Base-by-base conservation (phyloP, 2,113 vertebrate genomes). In the Syngnathus floridae region DNA sequence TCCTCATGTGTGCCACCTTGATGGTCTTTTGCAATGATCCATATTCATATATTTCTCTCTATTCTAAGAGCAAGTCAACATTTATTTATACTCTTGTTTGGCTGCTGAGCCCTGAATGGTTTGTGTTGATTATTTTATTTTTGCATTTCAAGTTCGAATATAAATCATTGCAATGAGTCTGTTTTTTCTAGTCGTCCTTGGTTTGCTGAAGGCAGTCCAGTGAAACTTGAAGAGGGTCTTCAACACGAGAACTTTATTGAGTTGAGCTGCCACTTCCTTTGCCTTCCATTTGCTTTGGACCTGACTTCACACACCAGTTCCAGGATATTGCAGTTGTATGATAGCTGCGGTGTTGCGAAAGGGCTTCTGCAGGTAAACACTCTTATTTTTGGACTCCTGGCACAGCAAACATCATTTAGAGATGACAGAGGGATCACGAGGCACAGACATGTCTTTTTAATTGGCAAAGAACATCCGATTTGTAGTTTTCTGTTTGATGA, bases 281-380 rank as follows among this genome's bases (percentile, higher is more conserved):
- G 90, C 76, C 87, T 92, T 69, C 91, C 90, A 0, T 91, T 91
- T 3, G 86, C 89, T 62, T 62, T 91, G 80, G 88, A 90, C 56
- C 67, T 91, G 59, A 84, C 87, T 26, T 40, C 81, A 13, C 72
- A 37, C 75, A 85, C 80, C 64, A 61, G 67, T 78, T 73, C 70
- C 52, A 10, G 63, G 0, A 70, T 91, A 56, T 76, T 91, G 38
- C 79, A 84, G 64, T 35, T 77, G 14, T 92, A 91, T 64, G 82
- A 88, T 70, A 83, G 82, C 41, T 86, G 86, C 71, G 79, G 77
- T 56, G 57, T 91, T 36, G 82, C 87, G 19, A n/a, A 71, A 9
- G 75, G 81, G 67, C 88, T 92, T 52, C 56, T 90, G 67, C 81
- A 91, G 90, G 91, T 90, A 62, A 2, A 21, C 4, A 4, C 37